Conservation (phyloP, 2,888 invertebrate genomes). For the Drosophila pseudotakahashii region DNA sequence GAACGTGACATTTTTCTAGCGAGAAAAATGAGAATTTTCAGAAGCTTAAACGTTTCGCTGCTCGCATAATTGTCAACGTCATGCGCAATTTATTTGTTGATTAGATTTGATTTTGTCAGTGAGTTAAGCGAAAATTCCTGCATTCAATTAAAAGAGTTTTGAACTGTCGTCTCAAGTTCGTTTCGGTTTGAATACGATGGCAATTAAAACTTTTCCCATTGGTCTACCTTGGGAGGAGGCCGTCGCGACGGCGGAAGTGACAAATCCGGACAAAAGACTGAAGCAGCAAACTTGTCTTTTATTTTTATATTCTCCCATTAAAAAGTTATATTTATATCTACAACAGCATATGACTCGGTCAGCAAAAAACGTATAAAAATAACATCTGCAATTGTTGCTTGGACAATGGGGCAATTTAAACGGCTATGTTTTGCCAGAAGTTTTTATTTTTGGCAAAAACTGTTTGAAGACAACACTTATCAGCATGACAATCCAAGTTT, state of each 20-base stretch:
- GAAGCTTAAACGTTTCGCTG: slow-evolving; percentile 7
- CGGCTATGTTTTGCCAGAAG: slow-evolving; percentile 2
- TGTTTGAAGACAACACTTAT: slow-evolving; percentile 9
- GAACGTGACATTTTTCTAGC: slow-evolving; percentile 66
- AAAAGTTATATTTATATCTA: slow-evolving; percentile 33
- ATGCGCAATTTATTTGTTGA: slow-evolving; percentile 51
- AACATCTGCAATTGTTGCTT: slow-evolving; percentile 15
- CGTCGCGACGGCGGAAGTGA: slow-evolving; percentile 59
- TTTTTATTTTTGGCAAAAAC: slow-evolving; percentile 21
- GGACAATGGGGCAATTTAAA: slow-evolving; percentile 22
- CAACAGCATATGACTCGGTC: slow-evolving; percentile 5
- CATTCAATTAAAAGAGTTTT: slow-evolving; percentile 54
- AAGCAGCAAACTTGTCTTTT: slow-evolving; percentile 41
- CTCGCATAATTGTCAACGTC: slow-evolving; percentile 46
- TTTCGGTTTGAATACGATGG: slow-evolving; percentile 54
- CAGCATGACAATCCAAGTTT: slow-evolving; percentile 26
- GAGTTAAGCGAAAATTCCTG: slow-evolving; percentile 32
- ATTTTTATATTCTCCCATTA: slow-evolving; percentile 39
- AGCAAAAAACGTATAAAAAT: slow-evolving; percentile 6
- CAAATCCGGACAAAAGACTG: slow-evolving; percentile 46
- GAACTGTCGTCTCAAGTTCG: slow-evolving; percentile 58
- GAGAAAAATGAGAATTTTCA: slow-evolving; percentile 36
- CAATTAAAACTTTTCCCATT: slow-evolving; percentile 58
- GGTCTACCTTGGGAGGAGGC: slow-evolving; percentile 50
- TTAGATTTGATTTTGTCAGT: slow-evolving; percentile 32